Evolutionary conservation across 2,888 invertebrate species (phyloP), one percentile per base, ranked within the genome.

Genomic region (Empis stercorea): DNA sequence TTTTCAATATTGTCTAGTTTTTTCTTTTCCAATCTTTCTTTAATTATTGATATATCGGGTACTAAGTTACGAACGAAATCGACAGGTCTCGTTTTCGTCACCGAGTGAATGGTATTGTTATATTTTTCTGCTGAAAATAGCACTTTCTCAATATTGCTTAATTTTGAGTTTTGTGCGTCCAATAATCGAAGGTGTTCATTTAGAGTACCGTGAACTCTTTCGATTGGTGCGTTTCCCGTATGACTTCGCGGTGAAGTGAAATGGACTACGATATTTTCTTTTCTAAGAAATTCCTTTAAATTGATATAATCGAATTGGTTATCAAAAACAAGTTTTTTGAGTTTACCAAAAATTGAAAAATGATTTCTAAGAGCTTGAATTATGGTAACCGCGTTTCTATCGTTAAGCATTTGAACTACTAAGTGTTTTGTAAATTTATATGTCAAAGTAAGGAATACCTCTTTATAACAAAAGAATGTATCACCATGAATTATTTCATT

Each of bases 361-460:
- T 44, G 23, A 6, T 40, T 11, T 44, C 14, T 39, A 2, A 44
- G 4, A 14, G 14, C 20, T 36, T 44, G 16, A 13, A 45, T 20
- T 27, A 48, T n/a, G 4, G 48, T 44, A 16, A 48, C 41, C 2
- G 32, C n/a, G 15, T 48, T 48, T 30, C 40, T 44, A 39, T 48
- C 44, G 7, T n/a, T n/a, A n/a, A n/a, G n/a, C n/a, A n/a, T n/a
- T n/a, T n/a, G n/a, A n/a, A n/a, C n/a, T n/a, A n/a, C 40, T 36
- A 46, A 15, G 13, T 46, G 43, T 45, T 49, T 49, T 10, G 44
- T 46, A 17, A 46, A 46, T 34, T 48, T 48, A 23, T 48, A 46
- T 6, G 46, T 46, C 10, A 15, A 20, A 2, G 49, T 49, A 11
- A 46, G 36, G 14, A 44, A 46, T 1, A 23, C 14, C 15, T 41